Percentiles rank a stretch among this genome's conserved stretches.
Conservation (phyloP, 1,140 invertebrate species). For the Drosophila setifemur region DNA sequence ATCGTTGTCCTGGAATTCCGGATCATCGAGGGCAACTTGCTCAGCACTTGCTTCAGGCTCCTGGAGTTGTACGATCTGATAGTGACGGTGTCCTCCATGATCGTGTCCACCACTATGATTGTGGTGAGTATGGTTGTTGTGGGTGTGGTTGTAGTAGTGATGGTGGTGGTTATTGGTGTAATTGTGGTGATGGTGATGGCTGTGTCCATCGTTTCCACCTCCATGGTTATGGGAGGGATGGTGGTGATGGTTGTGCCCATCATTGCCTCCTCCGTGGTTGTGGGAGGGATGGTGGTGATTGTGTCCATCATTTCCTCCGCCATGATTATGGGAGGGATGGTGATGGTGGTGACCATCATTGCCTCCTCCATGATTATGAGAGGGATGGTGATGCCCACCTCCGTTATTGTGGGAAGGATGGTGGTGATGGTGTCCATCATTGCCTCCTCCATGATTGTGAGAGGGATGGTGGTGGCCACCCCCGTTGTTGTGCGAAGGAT, state of each 20-base stretch:
- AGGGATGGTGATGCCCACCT: neutral
- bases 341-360: neutral
- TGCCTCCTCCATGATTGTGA: neutral
- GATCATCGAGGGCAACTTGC: constrained; percentile 4
- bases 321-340: neutral
- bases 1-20: constrained; percentile 5
- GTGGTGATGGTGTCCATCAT: neutral
- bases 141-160: too few relatives aligned
- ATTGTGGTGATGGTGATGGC: too few relatives aligned
- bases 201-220: neutral
- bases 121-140: too few relatives aligned
- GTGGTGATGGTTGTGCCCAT: neutral
- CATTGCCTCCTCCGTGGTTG: neutral
- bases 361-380: neutral
- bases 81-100: too few relatives aligned
- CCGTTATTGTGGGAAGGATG: neutral
- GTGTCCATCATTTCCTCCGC: neutral
- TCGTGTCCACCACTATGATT: too few relatives aligned
- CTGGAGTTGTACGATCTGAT: too few relatives aligned
- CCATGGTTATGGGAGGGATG: neutral
- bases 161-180: neutral
- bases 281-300: neutral
- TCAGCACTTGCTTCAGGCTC: neutral
- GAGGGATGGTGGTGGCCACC: neutral
- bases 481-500: neutral